Evolutionary conservation across 1,140 invertebrate species (phyloP).

Genomic region (Tetragnatha versicolor): DNA sequence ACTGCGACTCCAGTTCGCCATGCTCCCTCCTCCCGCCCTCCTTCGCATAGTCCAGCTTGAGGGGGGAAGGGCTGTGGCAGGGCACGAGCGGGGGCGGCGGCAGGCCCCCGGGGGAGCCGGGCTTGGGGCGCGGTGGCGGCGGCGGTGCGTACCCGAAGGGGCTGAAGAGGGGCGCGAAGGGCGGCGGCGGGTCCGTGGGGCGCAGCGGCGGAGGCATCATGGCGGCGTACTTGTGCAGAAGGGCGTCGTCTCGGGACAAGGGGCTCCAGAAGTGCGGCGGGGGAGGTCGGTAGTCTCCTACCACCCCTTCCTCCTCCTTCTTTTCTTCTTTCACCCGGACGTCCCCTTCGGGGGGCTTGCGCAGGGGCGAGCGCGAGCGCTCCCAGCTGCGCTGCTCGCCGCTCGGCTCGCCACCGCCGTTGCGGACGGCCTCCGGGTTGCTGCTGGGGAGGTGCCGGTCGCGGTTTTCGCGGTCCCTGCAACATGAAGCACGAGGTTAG

Average conservation of each 20-base stretch:
- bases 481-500: too few species aligned
- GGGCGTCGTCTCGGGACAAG: constrained; percentile 6
- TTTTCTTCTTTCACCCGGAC: constrained; percentile 11
- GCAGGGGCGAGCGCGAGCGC: background rate
- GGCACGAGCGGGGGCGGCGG: constrained; percentile 38
- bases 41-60: constrained; percentile 18
- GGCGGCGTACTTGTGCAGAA: constrained; percentile 22
- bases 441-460: background rate
- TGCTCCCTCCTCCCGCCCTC: constrained; percentile 1
- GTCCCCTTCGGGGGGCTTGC: background rate
- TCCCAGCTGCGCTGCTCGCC: background rate
- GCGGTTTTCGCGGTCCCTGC: constrained; percentile 29
- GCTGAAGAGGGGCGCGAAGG: background rate
- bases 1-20: constrained; percentile 26
- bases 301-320: background rate
- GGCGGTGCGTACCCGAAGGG: background rate
- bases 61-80: constrained; percentile 18
- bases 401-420: constrained; percentile 31
- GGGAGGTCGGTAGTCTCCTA: background rate
- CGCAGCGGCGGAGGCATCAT: constrained; percentile 42
- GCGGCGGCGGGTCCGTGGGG: constrained; percentile 31
- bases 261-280: constrained; percentile 6
- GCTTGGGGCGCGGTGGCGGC: constrained; percentile 25
- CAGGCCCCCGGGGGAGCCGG: constrained; percentile 26
- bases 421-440: constrained; percentile 15